Percentiles rank a stretch among this genome's conserved stretches.
These are phyloP conservation scores for Prunella himalayana DNA, from an alignment of 2,113 vertebrate genomes.

Conservation along the genomic window DNA sequence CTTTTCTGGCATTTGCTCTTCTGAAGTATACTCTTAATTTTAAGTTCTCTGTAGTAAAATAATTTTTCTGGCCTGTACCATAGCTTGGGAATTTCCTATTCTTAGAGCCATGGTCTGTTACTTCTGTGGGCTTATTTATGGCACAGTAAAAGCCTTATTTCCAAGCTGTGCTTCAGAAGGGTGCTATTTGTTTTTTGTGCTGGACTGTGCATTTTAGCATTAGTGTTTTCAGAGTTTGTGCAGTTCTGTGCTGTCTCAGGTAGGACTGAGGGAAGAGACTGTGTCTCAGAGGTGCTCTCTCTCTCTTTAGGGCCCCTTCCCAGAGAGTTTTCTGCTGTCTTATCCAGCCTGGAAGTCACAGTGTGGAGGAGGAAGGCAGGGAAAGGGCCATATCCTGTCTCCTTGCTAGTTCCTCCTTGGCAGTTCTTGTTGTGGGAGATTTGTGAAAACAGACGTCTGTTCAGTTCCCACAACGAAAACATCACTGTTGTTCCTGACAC, in stretches of 20 bases:
- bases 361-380: conserved; percentile 27
- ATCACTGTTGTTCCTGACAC: background rate
- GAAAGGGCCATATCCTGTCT: background rate
- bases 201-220: background rate
- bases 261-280: background rate
- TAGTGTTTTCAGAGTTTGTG: background rate
- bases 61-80: background rate
- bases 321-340: background rate
- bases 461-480: background rate
- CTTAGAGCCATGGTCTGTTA: background rate
- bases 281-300: background rate
- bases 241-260: background rate
- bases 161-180: background rate
- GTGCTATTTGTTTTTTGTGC: background rate
- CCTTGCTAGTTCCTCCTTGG: background rate
- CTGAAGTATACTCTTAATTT: background rate
- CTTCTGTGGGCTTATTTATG: conserved; percentile 12
- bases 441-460: background rate
- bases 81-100: background rate
- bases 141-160: conserved; percentile 18
- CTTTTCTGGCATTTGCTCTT: background rate
- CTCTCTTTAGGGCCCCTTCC: background rate
- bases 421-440: background rate
- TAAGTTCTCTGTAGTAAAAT: background rate
- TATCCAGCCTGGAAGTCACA: background rate